Conservation (phyloP, 1,140 invertebrate genomes). For the Scaptomyza hsui region DNA sequence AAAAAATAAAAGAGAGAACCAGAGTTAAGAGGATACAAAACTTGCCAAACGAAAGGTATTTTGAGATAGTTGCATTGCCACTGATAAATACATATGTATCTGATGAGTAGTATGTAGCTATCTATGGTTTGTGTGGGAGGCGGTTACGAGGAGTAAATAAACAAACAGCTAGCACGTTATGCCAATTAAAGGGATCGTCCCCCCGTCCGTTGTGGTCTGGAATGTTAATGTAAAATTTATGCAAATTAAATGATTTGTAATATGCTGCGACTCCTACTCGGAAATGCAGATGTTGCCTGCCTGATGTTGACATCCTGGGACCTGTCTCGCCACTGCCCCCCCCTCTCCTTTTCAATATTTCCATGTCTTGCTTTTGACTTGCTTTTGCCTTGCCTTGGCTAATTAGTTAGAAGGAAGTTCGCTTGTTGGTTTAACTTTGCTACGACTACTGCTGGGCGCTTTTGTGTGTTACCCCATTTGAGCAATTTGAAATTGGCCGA, state of each 20-base stretch:
- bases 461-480: constrained; percentile 37
- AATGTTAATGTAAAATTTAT: constrained; percentile 57
- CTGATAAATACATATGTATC: constrained; percentile 7
- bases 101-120: neutral
- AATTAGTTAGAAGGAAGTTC: constrained; percentile 56
- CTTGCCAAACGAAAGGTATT: too few relatives aligned
- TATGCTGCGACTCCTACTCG: constrained; percentile 38
- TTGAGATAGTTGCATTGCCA: neutral
- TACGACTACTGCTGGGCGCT: constrained; percentile 1
- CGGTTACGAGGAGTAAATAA: constrained; percentile 25
- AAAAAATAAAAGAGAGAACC: neutral
- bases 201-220: constrained; percentile 6
- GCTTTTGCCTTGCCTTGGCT: constrained; percentile 22
- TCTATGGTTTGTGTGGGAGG: neutral
- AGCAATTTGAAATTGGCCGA: constrained; percentile 48
- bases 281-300: constrained; percentile 48
- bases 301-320: constrained; percentile 41
- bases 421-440: constrained; percentile 46
- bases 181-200: constrained; percentile 37
- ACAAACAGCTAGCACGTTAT: constrained; percentile 41
- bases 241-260: constrained; percentile 59
- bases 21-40: neutral
- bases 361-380: constrained; percentile 1
- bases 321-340: neutral
- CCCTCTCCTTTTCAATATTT: neutral